A percentile compares a stretch with the other conserved stretches of the same genome.
Evolutionary conservation across 2,888 invertebrate species (phyloP).

Genomic region (Argynnis bischoffii): DNA sequence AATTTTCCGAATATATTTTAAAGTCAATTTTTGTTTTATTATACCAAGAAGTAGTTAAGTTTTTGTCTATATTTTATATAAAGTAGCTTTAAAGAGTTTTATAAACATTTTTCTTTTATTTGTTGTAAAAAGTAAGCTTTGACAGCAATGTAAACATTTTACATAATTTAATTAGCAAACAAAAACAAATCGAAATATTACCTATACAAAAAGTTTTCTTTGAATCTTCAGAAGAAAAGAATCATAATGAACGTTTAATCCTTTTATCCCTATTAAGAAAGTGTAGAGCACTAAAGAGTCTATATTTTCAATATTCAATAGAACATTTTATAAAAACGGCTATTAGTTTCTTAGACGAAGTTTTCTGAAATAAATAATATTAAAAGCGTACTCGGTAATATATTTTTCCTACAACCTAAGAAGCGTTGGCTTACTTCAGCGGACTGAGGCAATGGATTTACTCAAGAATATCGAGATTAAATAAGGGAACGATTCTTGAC

Average conservation of each 20-base stretch:
- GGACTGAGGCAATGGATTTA: constrained; percentile 39
- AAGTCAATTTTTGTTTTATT: no score
- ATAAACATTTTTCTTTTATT: no score
- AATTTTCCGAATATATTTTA: no score
- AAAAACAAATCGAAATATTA: no score
- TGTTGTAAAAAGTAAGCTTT: no score
- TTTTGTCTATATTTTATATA: no score
- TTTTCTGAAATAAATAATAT: constrained; percentile 30
- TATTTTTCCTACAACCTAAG: constrained; percentile 36
- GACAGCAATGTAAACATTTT: no score
- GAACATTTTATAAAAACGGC: constrained; percentile 7
- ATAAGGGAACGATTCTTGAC: constrained; percentile 37
- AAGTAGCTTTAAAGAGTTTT: no score
- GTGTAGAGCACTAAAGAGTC: background rate
- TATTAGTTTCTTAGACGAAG: constrained; percentile 22
- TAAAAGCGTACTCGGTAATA: constrained; percentile 34
- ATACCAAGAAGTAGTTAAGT: no score
- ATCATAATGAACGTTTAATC: background rate
- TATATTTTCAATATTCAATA: background rate
- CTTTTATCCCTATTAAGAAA: background rate
- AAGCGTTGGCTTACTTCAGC: constrained; percentile 38
- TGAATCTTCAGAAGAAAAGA: no score
- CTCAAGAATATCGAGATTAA: constrained; percentile 40
- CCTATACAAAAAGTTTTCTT: no score
- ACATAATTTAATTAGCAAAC: no score